Base-by-base conservation (phyloP, 2,797 vertebrate genomes). In the Salmo trutta region DNA sequence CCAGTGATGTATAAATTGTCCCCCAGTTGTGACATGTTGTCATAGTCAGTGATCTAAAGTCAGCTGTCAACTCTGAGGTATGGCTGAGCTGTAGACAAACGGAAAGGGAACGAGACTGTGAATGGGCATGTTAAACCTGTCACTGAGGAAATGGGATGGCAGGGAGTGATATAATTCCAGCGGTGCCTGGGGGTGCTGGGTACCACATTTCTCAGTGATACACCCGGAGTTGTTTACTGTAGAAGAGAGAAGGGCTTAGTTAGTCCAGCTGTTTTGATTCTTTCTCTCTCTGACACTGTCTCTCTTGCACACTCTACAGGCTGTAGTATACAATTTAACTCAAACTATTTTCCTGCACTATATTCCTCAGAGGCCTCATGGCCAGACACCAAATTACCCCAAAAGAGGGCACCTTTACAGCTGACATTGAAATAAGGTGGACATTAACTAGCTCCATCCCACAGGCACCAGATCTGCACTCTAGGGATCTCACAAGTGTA, bases 361-460 rank as follows among this genome's bases (percentile, higher is more conserved):
- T 24, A 47, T 86, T 88, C 84, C 21, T 76, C 77, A 65, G 84
- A 87, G 84, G 85, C 74, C 77, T 81, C 73, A n/a, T 5, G 0
- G 74, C 67, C 56, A 24, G 51, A 77, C 73, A 59, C 75, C 68
- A 73, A 83, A 77, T 86, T 89, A 84, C 86, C 77, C 85, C 78
- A 77, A 90, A 91, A 91, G 87, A 89, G 91, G 91, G 91, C 93
- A 93, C 90, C 92, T 92, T 93, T 89, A 89, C 81, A 81, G 78
- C 84, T 89, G 91, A 86, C 89, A 86, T 86, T 90, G 88, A 86
- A 91, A 91, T 88, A 87, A 88, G 86, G 86, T 89, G 85, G 85
- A 87, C 90, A 90, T 91, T 90, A 88, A 89, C 90, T 91, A 88
- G 91, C 90, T 88, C 86, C 87, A 86, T 91, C 88, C 86, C 84